These are phyloP conservation scores for Coreius guichenoti DNA, from an alignment of 2,797 vertebrate species.

Conservation along the genomic window DNA sequence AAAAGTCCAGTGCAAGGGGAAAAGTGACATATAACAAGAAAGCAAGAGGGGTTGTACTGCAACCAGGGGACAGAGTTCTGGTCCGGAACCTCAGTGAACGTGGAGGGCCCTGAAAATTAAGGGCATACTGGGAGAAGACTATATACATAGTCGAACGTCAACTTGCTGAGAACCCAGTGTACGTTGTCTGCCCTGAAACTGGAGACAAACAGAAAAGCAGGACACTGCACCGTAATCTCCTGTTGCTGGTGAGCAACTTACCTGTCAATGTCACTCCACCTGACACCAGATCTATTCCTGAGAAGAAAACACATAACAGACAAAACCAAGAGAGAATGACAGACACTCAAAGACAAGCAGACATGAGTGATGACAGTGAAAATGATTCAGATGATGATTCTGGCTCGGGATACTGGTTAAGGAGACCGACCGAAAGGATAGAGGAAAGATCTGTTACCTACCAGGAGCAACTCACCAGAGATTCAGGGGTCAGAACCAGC, in stretches of 20 bases:
- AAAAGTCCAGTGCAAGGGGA: not conserved
- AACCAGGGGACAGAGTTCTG: not conserved
- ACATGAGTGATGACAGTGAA: too few relatives aligned
- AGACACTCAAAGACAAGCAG: too few relatives aligned
- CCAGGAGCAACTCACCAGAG: too few relatives aligned
- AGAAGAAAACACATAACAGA: not conserved
- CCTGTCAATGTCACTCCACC: not conserved
- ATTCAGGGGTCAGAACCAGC: too few relatives aligned
- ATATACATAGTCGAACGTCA: not conserved
- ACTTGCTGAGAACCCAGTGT: not conserved
- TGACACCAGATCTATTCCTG: not conserved
- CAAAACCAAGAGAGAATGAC: not conserved
- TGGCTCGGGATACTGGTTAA: not conserved
- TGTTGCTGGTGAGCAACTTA: not conserved
- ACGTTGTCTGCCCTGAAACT: not conserved
- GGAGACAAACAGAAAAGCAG: not conserved
- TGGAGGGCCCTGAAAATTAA: not conserved
- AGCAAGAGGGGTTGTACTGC: not conserved
- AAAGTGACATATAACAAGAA: not conserved
- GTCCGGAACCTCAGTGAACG: not conserved
- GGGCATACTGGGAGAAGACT: not conserved
- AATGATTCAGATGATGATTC: not conserved
- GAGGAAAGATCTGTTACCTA: not conserved
- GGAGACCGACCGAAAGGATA: not conserved
- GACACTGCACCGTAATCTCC: not conserved